Evolutionary conservation across 2,113 vertebrate genomes (phyloP).

Genomic region (Sorex araneus): DNA sequence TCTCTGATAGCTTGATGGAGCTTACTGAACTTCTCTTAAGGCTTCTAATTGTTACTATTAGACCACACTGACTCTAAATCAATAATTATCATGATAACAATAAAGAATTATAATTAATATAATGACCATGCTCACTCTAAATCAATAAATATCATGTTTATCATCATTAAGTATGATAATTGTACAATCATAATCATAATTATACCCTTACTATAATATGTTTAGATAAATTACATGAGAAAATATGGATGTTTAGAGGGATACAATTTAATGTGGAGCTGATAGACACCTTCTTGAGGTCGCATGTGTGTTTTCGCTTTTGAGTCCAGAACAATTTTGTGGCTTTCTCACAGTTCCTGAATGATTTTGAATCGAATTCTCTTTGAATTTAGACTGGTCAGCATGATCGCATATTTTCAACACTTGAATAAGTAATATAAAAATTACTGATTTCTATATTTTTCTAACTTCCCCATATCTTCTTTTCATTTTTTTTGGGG

Average conservation of each 20-base stretch:
- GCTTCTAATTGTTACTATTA: neutral
- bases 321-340: neutral
- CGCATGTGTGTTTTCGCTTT: neutral
- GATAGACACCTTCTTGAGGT: neutral
- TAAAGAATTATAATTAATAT: no score
- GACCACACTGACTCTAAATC: neutral
- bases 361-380: neutral
- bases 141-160: no score
- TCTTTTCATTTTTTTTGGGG: no score
- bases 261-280: neutral
- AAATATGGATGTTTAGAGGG: neutral
- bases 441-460: neutral
- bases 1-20: neutral
- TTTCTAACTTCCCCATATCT: neutral
- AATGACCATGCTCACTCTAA: neutral
- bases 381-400: slow-evolving; percentile 24
- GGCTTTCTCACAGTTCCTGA: neutral
- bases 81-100: neutral
- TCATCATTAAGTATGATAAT: no score
- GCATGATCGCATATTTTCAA: neutral
- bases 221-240: neutral
- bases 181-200: no score
- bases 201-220: neutral
- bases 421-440: neutral
- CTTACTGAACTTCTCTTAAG: neutral